Base-by-base conservation (phyloP, 2,113 vertebrate genomes). In the Typhlomys cinereus region DNA sequence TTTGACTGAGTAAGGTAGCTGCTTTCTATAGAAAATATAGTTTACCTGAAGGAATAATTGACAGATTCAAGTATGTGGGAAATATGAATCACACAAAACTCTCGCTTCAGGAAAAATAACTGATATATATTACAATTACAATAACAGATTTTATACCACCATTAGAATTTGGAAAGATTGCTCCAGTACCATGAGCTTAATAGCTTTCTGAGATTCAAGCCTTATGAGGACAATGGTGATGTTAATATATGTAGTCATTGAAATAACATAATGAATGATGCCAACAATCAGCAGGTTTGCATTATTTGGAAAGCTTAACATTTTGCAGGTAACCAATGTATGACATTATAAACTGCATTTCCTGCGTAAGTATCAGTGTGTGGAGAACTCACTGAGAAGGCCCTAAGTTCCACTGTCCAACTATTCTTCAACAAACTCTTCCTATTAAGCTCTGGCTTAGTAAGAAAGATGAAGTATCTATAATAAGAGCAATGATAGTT, bases 401-500 rank as follows among this genome's bases (percentile, higher is more conserved):
- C 79, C 84, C 90, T 36, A 69, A 17, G 79, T 12, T n/a, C 27
- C 50, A 82, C 4, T 18, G 5, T 62, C 23, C 23, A 64, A 75
- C 36, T 81, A 84, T 84, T n/a, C 34, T 89, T 57, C 59, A 61
- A 90, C 66, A 81, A 83, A 66, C 34, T 36, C 7, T 7, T 71
- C 81, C 48, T 87, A 71, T 81, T 34, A 92, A 80, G 18, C 81
- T 89, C 64, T 62, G 6, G 34, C 31, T 23, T 1, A 71, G 48
- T 36, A 75, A 64, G 64, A 80, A 95, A 84, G 85, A 89, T 84
- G n/a, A 95, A n/a, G 36, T 36, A 69, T 74, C 39, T 88, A 90
- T 7, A 73, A 34, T 76, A 44, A 67, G n/a, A n/a, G 44, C 36
- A 66, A n/a, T 48, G 93, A 36, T 5, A 61, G 41, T 29, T 64